Base-by-base conservation (phyloP, 1,140 invertebrate species). In the Lucilia sericata region DNA sequence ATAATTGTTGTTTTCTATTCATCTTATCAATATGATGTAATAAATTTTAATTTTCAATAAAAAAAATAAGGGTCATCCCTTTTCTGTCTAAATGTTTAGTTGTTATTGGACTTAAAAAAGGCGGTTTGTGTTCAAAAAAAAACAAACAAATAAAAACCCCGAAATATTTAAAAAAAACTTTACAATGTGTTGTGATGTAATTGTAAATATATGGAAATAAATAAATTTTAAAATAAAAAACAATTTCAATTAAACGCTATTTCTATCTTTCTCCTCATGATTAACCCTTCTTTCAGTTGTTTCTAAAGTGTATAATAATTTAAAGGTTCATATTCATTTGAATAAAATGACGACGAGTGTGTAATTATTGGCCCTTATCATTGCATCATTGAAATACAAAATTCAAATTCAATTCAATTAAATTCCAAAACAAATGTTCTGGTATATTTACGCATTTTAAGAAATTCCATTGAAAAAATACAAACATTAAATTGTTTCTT, bases 381-480 rank as follows among this genome's bases (percentile, higher is more conserved):
- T 42, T 60, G 51, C 51, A 60, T 60, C 42, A 60, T 60, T 60
- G 55, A 60, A 60, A 12, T 55, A n/a, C 55, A 60, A 60, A 60
- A 60, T 60, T 60, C 51, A 60, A 60, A 60, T 60, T 60, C 51
- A 12, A 17, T 60, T 60, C 51, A 60, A 60, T 60, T 0, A 60
- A 60, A 60, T 60, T 60, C 55, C 55, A 60, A 42, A 60, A 60
- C 55, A 60, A 60, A 60, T 60, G 55, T 60, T 60, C 55, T 60
- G 5, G 42, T n/a, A n/a, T n/a, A 60, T 60, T 60, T 14, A 60
- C 5, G 55, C 55, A 60, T 60, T 60, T 60, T 14, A 17, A 60
- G n/a, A 60, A 17, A 60, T 60, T 60, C 14, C 14, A 60, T n/a
- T 60, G 13, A 60, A 60, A 60, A 60, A 60, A 60, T 7, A 60